Evolutionary conservation across 2,888 invertebrate genomes (phyloP).

Genomic region (Pediacus dermestoides): DNA sequence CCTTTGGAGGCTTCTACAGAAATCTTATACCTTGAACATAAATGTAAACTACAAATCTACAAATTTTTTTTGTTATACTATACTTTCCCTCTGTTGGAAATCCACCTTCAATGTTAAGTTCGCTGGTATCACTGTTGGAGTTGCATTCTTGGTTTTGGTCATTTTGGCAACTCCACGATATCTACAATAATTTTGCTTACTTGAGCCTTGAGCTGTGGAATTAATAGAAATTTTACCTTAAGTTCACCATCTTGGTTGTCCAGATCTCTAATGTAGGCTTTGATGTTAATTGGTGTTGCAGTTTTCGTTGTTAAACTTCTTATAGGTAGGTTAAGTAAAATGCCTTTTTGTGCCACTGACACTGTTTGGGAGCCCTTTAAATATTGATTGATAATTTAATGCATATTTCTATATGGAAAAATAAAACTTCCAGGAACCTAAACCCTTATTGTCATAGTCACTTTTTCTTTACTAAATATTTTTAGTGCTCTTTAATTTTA

Average conservation of each 20-base stretch:
- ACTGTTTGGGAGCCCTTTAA: slow-evolving; percentile 12
- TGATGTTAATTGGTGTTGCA: slow-evolving; percentile 10
- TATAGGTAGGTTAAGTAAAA: slow-evolving; percentile 13
- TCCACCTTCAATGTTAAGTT: slow-evolving; percentile 10
- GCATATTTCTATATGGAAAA: too few species aligned
- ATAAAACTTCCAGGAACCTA: too few species aligned
- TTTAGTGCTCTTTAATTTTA: too few species aligned
- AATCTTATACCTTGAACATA: slow-evolving; percentile 13
- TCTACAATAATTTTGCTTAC: background rate
- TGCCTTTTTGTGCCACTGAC: slow-evolving; percentile 13
- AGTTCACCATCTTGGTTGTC: slow-evolving; percentile 15
- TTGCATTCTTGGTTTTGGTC: slow-evolving; percentile 11
- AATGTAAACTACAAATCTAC: background rate
- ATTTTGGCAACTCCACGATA: slow-evolving; percentile 16
- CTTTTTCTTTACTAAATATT: too few species aligned
- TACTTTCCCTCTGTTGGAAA: slow-evolving; percentile 13
- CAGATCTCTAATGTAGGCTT: slow-evolving; percentile 11
- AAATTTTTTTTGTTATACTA: too few species aligned
- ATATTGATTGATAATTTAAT: too few species aligned
- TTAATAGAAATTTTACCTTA: slow-evolving; percentile 7
- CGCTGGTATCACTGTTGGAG: slow-evolving; percentile 11
- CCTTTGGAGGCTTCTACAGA: slow-evolving; percentile 15
- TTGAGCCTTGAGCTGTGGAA: background rate
- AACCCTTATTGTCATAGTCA: too few species aligned
- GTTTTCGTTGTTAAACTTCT: slow-evolving; percentile 7